Evolutionary conservation across 2,797 vertebrate genomes (phyloP), one percentile per base, ranked within the genome.

Genomic region (Epinephelus coioides): DNA sequence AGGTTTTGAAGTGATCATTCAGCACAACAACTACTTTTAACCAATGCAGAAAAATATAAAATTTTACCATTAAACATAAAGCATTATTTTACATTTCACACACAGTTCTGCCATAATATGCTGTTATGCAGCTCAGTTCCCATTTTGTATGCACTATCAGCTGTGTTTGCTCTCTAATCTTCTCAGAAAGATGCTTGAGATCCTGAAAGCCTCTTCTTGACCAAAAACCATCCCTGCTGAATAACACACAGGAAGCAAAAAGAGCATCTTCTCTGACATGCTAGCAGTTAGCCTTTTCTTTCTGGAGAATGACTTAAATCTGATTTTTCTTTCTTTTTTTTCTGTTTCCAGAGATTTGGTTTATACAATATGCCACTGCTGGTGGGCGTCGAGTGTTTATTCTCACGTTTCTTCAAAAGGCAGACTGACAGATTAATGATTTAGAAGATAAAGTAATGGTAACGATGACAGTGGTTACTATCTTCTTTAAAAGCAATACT

Each of bases 161-260:
- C 56, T n/a, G n/a, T 59, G 56, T 59, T 40, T 59, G 56, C 56
- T 59, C 30, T 59, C 30, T 59, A 40, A 40, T 38, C 30, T 30
- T 57, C 30, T 38, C 56, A 59, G 30, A 38, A 11, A 40, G 34
- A 59, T 19, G 47, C 47, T 49, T 6, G 47, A 49, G 47, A 49
- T 49, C 5, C 17, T 49, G 47, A 49, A 49, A 49, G 14, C 17
- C 47, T 49, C 18, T 34, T 40, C 19, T 40, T 38, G 10, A 38
- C 30, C 18, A 19, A 18, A 15, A 27, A 56, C 25, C 3, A 56
- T 56, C 15, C 54, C 14, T 4, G 6, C 15, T 34, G 34, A 56
- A 56, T 56, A 56, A 43, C 54, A 30, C 40, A 11, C 40, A 56
- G 54, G 18, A 59, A 59, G 34, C 56, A 13, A n/a, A 38, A 19